These are phyloP conservation scores for Manacus vitellinus DNA, from an alignment of 2,113 vertebrate genomes.

Conservation along the genomic window DNA sequence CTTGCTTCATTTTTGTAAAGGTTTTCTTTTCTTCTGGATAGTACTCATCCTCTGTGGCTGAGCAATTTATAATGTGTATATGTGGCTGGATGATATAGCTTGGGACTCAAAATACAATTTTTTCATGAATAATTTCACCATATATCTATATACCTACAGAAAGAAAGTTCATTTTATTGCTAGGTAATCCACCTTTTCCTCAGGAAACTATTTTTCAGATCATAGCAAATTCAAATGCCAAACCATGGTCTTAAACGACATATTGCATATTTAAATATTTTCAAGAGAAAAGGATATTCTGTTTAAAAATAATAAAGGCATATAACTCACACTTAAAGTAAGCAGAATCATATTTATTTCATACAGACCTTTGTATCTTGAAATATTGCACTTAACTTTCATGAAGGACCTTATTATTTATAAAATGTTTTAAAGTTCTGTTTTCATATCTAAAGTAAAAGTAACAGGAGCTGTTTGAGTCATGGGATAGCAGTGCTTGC, in stretches of 20 bases:
- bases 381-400: not conserved
- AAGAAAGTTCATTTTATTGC: not conserved
- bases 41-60: not conserved
- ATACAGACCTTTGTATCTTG: not conserved
- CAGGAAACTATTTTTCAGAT: conserved; percentile 21
- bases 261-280: not conserved
- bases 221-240: conserved; percentile 3
- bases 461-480: not conserved
- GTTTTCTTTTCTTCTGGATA: not conserved
- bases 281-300: not conserved
- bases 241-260: not conserved
- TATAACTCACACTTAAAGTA: not conserved
- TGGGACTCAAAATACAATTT: not conserved
- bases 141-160: not conserved
- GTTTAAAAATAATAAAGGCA: not conserved
- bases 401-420: not conserved
- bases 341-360: not conserved
- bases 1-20: not conserved
- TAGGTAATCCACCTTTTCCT: not conserved
- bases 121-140: not conserved
- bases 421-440: not conserved
- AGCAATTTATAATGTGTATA: not conserved
- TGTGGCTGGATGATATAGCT: not conserved
- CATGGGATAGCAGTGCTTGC: conserved; percentile 12
- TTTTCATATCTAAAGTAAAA: not conserved